Conservation (phyloP, 2,797 vertebrate species). For the Rhinoraja longicauda region DNA sequence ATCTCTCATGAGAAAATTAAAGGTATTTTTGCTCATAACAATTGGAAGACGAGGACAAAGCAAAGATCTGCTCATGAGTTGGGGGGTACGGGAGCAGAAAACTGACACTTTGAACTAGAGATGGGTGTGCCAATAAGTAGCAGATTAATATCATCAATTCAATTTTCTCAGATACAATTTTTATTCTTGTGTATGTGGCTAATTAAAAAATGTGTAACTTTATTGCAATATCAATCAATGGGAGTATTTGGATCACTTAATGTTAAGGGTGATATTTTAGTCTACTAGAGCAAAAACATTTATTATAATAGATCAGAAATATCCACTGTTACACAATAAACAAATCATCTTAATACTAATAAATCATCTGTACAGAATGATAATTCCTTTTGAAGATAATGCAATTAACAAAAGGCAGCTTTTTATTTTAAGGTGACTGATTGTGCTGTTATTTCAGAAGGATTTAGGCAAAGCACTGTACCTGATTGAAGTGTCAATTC, state of each 20-base stretch:
- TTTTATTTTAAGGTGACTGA: neutral
- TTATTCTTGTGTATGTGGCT: neutral
- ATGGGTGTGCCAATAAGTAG: neutral
- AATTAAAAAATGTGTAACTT: neutral
- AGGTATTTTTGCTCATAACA: too few species aligned
- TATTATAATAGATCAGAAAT: neutral
- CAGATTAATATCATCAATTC: neutral
- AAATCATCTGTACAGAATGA: neutral
- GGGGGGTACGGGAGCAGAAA: too few species aligned
- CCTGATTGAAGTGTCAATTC: conserved; percentile 98
- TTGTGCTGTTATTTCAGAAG: conserved; percentile 20
- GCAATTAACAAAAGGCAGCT: neutral
- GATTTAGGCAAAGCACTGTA: conserved; percentile 62
- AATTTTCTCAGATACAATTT: neutral
- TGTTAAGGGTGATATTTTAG: neutral
- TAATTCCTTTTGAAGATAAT: neutral
- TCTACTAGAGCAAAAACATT: neutral
- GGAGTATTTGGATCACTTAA: neutral
- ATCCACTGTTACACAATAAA: neutral
- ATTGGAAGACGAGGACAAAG: too few species aligned
- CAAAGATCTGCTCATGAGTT: too few species aligned
- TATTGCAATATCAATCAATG: neutral
- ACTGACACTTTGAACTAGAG: too few species aligned
- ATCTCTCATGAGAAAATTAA: neutral
- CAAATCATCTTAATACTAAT: neutral